Percentiles rank a stretch among this genome's conserved stretches.
phyloP scores from a whole-genome alignment of 1,140 invertebrate species.

The Sycophaga agraensis region DNA sequence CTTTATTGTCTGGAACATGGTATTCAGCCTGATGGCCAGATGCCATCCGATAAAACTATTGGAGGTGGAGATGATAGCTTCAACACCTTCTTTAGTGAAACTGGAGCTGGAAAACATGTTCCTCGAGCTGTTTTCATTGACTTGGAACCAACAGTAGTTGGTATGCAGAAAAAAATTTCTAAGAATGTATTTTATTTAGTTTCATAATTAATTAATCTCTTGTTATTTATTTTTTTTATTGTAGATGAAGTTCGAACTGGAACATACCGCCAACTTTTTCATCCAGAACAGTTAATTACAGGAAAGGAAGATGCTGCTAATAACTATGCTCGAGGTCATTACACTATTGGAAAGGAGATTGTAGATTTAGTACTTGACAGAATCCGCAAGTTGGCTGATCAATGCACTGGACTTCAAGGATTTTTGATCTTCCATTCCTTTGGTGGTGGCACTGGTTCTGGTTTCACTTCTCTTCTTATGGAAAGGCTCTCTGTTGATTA shows the following conservation, averaged over 20 bases:
- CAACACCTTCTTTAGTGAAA: constrained; percentile 65
- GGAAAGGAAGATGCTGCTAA: constrained; percentile 45
- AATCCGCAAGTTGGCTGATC: constrained; percentile 62
- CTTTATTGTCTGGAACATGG: constrained; percentile 89
- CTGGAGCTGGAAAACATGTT: constrained; percentile 48
- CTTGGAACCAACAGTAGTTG: constrained; percentile 64
- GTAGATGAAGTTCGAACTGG: constrained; percentile 60
- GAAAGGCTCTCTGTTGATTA: constrained; percentile 70
- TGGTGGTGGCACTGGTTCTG: constrained; percentile 73
- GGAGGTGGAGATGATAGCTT: constrained; percentile 59
- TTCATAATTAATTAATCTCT: no score
- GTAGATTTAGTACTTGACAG: constrained; percentile 66
- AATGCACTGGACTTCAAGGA: constrained; percentile 65
- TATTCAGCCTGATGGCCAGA: constrained; percentile 84
- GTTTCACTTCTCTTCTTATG: constrained; percentile 70
- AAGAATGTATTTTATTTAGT: no score
- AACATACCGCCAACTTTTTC: constrained; percentile 63
- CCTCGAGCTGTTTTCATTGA: constrained; percentile 46
- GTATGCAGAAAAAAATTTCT: no score
- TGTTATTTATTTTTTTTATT: no score
- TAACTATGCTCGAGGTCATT: constrained; percentile 44
- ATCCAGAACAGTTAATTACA: constrained; percentile 66
- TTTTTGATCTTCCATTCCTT: constrained; percentile 76
- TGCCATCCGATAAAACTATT: constrained; percentile 58
- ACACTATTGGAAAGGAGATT: constrained; percentile 74